Base-by-base conservation (phyloP, 1,140 invertebrate genomes). In the Druon quercuslanigerum region DNA sequence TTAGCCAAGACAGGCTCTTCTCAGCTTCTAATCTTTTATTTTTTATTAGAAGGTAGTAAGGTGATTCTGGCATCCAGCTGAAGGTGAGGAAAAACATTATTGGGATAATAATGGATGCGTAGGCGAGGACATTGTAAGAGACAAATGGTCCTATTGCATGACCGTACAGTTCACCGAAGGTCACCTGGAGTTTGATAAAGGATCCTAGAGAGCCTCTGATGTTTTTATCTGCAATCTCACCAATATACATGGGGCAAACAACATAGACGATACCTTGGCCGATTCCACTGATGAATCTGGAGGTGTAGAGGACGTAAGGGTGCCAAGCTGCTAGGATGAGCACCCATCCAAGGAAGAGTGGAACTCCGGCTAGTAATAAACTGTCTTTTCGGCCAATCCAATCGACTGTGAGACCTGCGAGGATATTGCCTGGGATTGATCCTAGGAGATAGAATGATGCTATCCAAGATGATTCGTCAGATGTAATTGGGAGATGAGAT, bases 11-110 rank as follows among this genome's bases (percentile, higher is more conserved):
- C 17, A 93, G 87, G 51, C 86, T 89, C 12, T 88, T 89, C 75
- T 87, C 91, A 0, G 93, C 92, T 0, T 83, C 85, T 0, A 84
- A 54, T 80, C 83, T 13, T 74, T 86, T 14, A 86, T 86, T 83
- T 50, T 84, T 85, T 83, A 90, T 90, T 0, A 91, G 16, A 0
- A 91, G 78, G 70, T 87, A 91, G 56, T 91, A 90, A 5, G 90
- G 90, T 12, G 96, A 96, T 89, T 97, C 96, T 0, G 96, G 96
- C 92, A 96, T 94, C 82, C 93, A 94, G 52, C 91, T 91, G 86
- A 96, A 95, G 1, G 92, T 93, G 0, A 94, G 77, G 13, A 95
- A 91, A 78, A 95, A 94, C 3, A 94, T 79, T 0, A 94, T 86
- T 0, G 94, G 92, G 25, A 94, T 81, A 12, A 90, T 17, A 0